phyloP scores from a whole-genome alignment of 2,113 vertebrate species.

The Sceloporus tristichus region DNA sequence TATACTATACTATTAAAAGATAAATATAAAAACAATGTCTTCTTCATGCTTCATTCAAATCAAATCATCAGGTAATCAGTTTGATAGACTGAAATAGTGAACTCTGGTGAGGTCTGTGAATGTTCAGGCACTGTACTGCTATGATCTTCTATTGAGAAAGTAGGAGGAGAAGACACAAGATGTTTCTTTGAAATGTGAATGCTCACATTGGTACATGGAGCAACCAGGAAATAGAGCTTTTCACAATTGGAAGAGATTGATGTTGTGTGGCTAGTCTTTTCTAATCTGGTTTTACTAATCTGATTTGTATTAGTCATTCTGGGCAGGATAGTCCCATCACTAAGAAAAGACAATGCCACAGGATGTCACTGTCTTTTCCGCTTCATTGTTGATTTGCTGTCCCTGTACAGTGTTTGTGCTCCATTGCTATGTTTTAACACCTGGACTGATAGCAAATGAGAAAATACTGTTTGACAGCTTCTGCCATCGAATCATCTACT shows the following conservation, averaged over 20 bases:
- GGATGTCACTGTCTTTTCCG: conserved; percentile 70
- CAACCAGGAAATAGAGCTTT: conserved; percentile 6
- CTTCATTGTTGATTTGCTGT: conserved; percentile 72
- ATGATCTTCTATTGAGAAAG: neutral
- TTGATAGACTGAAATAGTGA: neutral
- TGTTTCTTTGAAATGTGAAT: neutral
- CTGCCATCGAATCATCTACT: conserved; percentile 40
- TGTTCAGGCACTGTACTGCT: neutral
- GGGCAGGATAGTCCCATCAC: conserved; percentile 57
- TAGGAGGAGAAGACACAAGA: no score
- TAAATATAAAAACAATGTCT: no score
- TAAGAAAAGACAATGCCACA: conserved; percentile 59
- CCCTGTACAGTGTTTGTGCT: conserved; percentile 48
- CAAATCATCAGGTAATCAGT: no score
- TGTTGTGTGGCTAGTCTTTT: conserved; percentile 11
- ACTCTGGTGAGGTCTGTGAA: neutral
- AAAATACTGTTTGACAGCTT: conserved; percentile 62
- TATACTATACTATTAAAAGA: no score
- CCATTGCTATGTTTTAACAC: conserved; percentile 68
- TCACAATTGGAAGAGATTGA: neutral
- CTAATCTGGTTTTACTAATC: conserved; percentile 41
- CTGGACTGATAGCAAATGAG: conserved; percentile 62
- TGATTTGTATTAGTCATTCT: conserved; percentile 62
- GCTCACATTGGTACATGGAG: conserved; percentile 29
- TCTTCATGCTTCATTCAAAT: no score